Base-by-base conservation (phyloP, 1,140 invertebrate genomes). In the Monochamus saltuarius region DNA sequence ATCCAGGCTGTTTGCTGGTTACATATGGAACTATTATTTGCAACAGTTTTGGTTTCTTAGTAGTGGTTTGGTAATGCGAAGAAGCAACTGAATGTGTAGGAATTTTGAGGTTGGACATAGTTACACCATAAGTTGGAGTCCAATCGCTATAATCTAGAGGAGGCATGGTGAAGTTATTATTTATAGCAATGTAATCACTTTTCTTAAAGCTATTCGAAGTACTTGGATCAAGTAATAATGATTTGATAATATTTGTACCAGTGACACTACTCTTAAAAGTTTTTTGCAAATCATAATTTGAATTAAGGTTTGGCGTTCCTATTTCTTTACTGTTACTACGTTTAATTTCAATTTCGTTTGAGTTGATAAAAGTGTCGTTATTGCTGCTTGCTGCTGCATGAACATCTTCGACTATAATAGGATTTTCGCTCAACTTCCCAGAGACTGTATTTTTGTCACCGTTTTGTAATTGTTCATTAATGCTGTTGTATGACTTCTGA, bases 21-120 rank as follows among this genome's bases (percentile, higher is more conserved):
- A 85, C 88, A 64, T 90, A 91, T 0, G 89, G 89, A 59, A 91
- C 87, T 35, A 91, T 88, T 56, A 90, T 87, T 77, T 90, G 89
- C 10, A 87, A 80, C 74, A 86, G 76, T 72, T 83, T 84, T n/a
- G 79, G 75, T 57, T 75, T 53, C 39, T 70, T 67, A 7, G 37
- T 39, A 19, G 34, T n/a, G 1, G 35, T 52, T 9, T n/a, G 34
- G 40, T 49, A 22, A 13, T 39, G 14, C 6, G 22, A 29, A 2
- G 22, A 54, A 38, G 62, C 34, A 4, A 36, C n/a, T 42, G 39
- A 7, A 42, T 42, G 2, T 3, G 39, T 17, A n/a, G 16, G 39
- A 16, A 42, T 7, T 42, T 42, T 35, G 54, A 45, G 8, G 19
- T 7, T 47, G 7, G 42, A 46, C 19, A 56, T 57, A 47, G 38